Conservation (phyloP, 2,888 invertebrate species). For the Ormyrus rosae region DNA sequence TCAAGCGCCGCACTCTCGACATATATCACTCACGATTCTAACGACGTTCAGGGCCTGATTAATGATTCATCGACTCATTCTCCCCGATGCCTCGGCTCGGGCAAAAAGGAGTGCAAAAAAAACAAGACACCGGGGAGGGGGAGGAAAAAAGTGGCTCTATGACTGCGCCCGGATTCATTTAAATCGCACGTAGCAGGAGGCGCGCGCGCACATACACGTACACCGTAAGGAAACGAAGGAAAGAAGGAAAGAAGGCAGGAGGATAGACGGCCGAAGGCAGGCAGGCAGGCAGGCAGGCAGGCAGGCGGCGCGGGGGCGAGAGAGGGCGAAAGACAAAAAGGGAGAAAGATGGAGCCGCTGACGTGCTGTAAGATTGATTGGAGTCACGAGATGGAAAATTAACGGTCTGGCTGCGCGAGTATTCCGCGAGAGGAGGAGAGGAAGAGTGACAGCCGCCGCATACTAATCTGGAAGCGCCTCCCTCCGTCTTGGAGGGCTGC, state of each 20-base stretch:
- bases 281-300: background rate
- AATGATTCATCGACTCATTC: conserved; percentile 43
- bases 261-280: conserved; percentile 8
- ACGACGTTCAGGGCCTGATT: conserved; percentile 19
- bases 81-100: background rate
- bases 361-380: conserved; percentile 74
- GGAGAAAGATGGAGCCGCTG: conserved; percentile 66
- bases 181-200: conserved; percentile 30
- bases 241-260: background rate
- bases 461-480: conserved; percentile 66
- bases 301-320: conserved; percentile 26
- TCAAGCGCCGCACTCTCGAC: conserved; percentile 19
- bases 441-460: conserved; percentile 71
- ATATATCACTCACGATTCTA: conserved; percentile 9
- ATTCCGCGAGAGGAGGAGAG: conserved; percentile 61
- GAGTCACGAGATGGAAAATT: conserved; percentile 75
- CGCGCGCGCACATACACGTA: background rate
- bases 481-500: background rate
- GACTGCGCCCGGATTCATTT: conserved; percentile 42
- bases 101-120: conserved; percentile 3
- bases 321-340: conserved; percentile 54
- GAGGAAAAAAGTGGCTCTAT: conserved; percentile 24
- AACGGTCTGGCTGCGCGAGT: conserved; percentile 67
- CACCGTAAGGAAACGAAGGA: background rate
- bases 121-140: background rate